Evolutionary conservation across 2,888 invertebrate genomes (phyloP).

Genomic region (Troilus luridus): DNA sequence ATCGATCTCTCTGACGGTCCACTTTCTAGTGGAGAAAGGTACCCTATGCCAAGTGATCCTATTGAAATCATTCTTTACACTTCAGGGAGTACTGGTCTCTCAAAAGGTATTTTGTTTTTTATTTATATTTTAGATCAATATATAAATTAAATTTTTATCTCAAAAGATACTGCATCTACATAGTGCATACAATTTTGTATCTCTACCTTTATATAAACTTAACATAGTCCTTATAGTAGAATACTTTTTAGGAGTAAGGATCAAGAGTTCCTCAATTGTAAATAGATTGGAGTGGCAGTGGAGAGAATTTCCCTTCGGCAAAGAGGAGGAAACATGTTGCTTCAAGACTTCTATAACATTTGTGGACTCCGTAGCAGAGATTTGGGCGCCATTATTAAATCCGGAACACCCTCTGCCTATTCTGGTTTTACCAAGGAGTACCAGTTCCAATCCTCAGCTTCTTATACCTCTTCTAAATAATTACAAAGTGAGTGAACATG

Average conservation of each 20-base stretch:
- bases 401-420: constrained; percentile 75
- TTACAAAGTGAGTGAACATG: constrained; percentile 74
- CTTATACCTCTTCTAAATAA: constrained; percentile 79
- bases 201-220: not conserved
- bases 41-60: constrained; percentile 53
- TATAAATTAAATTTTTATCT: not conserved
- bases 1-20: not conserved
- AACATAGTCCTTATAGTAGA: not conserved
- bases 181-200: not conserved
- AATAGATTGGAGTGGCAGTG: constrained; percentile 93
- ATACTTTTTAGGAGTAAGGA: constrained; percentile 77
- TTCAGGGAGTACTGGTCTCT: constrained; percentile 91
- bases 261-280: constrained; percentile 82
- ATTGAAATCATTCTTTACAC: constrained; percentile 84
- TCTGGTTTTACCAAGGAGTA: constrained; percentile 80
- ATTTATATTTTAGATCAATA: not conserved
- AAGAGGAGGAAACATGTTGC: constrained; percentile 79
- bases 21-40: not conserved
- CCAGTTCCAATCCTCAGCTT: constrained; percentile 84
- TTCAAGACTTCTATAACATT: constrained; percentile 94
- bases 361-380: constrained; percentile 90
- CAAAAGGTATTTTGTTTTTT: constrained; percentile 77
- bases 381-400: constrained; percentile 87
- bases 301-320: constrained; percentile 81
- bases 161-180: not conserved